Evolutionary conservation across 2,888 invertebrate genomes (phyloP).

Genomic region (Phragmatobia fuliginosa): DNA sequence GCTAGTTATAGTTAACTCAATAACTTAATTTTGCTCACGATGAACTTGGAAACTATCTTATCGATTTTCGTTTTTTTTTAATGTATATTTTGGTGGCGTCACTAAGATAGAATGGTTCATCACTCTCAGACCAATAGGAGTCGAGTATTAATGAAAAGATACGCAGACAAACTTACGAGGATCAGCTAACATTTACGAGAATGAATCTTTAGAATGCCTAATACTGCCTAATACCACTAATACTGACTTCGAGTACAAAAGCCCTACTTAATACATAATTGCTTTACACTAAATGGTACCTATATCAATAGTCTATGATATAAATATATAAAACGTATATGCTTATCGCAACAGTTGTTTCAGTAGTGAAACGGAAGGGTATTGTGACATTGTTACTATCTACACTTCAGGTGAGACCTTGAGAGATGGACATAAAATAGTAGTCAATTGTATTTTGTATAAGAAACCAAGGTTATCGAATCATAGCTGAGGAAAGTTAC

Average conservation of each 20-base stretch:
- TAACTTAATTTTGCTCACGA: background rate
- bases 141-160: too few relatives aligned
- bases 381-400: slow-evolving; percentile 14
- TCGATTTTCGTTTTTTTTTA: too few relatives aligned
- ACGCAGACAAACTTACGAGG: too few relatives aligned
- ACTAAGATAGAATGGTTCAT: too few relatives aligned
- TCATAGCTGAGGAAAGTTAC: background rate
- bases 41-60: too few relatives aligned
- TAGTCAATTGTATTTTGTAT: background rate
- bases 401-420: slow-evolving; percentile 25
- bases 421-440: slow-evolving; percentile 10
- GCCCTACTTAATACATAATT: background rate
- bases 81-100: too few relatives aligned
- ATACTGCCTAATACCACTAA: too few relatives aligned
- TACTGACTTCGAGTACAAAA: background rate
- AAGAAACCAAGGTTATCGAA: slow-evolving; percentile 2
- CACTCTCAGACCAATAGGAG: too few relatives aligned
- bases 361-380: slow-evolving; percentile 15
- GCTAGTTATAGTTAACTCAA: background rate
- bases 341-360: too few relatives aligned
- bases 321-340: slow-evolving; percentile 1
- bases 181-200: too few relatives aligned
- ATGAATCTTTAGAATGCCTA: too few relatives aligned
- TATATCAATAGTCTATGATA: background rate
- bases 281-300: background rate